phyloP scores from a whole-genome alignment of 2,113 vertebrate genomes.

The Ceratotherium simum region DNA sequence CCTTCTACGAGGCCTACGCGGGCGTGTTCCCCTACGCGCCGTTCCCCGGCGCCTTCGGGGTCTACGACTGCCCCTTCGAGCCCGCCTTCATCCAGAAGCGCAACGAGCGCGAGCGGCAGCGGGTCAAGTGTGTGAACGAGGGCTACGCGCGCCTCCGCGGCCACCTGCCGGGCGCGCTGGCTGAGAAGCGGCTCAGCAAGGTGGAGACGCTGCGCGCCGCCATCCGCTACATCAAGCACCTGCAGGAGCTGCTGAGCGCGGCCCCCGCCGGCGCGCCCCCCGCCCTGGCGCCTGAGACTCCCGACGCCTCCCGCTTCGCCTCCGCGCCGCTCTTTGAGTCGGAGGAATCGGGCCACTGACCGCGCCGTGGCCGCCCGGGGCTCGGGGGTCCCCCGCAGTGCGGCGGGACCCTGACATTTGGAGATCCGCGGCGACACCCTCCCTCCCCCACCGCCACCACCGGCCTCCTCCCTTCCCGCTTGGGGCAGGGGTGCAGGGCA shows the following conservation, averaged over 20 bases:
- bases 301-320: slow-evolving; percentile 51
- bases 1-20: slow-evolving; percentile 84
- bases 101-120: slow-evolving; percentile 92
- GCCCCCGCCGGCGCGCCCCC: slow-evolving; percentile 17
- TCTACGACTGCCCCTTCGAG: slow-evolving; percentile 90
- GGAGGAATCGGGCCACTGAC: slow-evolving; percentile 70
- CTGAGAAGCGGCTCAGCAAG: slow-evolving; percentile 91
- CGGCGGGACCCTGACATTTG: too few species aligned
- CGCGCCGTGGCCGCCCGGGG: not conserved
- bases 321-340: slow-evolving; percentile 79
- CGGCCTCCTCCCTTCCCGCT: too few species aligned
- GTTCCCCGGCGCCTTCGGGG: slow-evolving; percentile 86
- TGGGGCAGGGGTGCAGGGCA: not conserved
- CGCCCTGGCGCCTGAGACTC: not conserved
- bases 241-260: slow-evolving; percentile 88
- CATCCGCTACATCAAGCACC: slow-evolving; percentile 91
- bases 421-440: accelerated
- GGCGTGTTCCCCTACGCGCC: slow-evolving; percentile 86
- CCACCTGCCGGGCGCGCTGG: slow-evolving; percentile 87
- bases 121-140: slow-evolving; percentile 92
- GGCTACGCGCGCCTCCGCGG: slow-evolving; percentile 91
- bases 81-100: slow-evolving; percentile 92
- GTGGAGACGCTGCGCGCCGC: slow-evolving; percentile 93
- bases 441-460: not conserved
- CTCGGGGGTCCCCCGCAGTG: not conserved